Evolutionary conservation across 2,797 vertebrate genomes (phyloP).

Genomic region (Xiphophorus birchmanni): DNA sequence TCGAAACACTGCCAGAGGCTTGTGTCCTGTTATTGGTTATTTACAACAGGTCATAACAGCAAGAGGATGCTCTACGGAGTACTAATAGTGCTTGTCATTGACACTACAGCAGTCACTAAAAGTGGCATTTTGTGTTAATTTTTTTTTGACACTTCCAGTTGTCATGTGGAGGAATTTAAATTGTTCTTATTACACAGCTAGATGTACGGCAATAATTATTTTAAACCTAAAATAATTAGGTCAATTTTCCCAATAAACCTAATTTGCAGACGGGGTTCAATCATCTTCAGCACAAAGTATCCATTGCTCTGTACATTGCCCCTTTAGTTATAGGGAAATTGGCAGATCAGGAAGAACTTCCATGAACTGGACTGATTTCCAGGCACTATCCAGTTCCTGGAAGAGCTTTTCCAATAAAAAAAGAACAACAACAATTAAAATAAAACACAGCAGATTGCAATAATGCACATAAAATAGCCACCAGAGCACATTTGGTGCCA

Average conservation of each 20-base stretch:
- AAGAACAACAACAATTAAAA: neutral
- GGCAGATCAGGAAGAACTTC: neutral
- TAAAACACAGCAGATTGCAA: neutral
- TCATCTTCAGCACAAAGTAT: neutral
- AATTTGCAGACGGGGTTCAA: neutral
- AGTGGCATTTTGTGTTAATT: neutral
- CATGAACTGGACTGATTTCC: too few species aligned
- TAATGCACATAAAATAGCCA: neutral
- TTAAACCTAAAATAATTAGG: too few species aligned
- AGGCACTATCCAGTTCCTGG: neutral
- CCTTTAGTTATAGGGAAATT: neutral
- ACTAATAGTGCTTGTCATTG: neutral
- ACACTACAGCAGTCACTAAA: neutral
- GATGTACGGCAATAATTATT: too few species aligned
- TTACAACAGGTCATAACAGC: neutral
- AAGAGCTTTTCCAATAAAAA: neutral
- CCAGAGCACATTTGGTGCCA: neutral
- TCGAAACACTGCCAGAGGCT: neutral
- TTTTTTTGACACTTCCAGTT: neutral
- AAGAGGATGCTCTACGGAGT: neutral
- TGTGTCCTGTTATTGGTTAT: neutral
- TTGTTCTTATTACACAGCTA: neutral
- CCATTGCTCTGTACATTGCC: neutral
- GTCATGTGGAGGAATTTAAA: neutral
- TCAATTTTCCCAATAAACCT: neutral